A percentile compares a stretch with the other conserved stretches of the same genome.
phyloP scores from a whole-genome alignment of 1,140 invertebrate species.

The Propsilocerus akamusi region DNA sequence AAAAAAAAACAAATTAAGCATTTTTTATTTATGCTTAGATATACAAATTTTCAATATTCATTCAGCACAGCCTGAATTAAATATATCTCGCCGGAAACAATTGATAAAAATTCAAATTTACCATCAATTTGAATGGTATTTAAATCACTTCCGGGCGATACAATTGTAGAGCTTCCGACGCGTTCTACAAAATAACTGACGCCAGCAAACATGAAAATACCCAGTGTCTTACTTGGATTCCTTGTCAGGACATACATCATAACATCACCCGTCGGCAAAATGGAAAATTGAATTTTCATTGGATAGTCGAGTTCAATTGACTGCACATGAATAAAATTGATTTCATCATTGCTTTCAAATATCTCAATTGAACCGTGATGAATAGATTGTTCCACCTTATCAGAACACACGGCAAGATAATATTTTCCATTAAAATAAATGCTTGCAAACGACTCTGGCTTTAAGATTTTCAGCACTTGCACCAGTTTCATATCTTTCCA shows the following conservation, averaged over 20 bases:
- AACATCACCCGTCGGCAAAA: background rate
- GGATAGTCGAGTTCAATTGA: background rate
- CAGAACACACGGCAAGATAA: background rate
- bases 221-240: background rate
- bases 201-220: background rate
- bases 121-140: background rate
- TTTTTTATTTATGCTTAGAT: too few species aligned
- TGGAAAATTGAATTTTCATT: background rate
- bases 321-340: background rate
- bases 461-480: background rate
- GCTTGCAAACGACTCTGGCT: background rate
- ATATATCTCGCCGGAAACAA: background rate
- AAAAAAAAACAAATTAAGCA: too few species aligned
- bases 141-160: background rate
- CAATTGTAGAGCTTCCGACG: background rate
- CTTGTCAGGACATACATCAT: slow-evolving; percentile 1
- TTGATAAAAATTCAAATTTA: background rate
- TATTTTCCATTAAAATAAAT: background rate
- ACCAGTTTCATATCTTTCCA: background rate
- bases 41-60: background rate
- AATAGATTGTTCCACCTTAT: background rate
- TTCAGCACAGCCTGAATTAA: background rate
- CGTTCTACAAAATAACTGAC: background rate
- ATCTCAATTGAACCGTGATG: background rate
- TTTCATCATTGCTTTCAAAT: background rate